These are phyloP conservation scores for Trilocha varians DNA, from an alignment of 2,888 invertebrate species.

Conservation along the genomic window DNA sequence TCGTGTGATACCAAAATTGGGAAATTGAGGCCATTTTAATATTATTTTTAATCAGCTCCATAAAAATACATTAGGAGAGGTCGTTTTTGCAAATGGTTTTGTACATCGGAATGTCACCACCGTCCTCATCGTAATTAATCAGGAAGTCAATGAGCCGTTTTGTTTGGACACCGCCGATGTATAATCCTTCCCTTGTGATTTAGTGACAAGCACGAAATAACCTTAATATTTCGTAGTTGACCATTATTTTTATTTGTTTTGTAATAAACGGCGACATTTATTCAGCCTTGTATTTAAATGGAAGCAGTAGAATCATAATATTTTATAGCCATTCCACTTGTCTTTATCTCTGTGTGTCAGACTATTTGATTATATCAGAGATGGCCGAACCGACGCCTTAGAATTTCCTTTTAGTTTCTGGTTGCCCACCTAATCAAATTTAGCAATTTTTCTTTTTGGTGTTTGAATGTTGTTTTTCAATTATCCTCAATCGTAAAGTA, in stretches of 20 bases:
- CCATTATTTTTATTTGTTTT: background rate
- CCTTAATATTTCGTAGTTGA: background rate
- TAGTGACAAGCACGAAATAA: conserved; percentile 31
- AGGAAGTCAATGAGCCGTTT: conserved; percentile 70
- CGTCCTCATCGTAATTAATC: conserved; percentile 64
- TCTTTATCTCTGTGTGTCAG: background rate
- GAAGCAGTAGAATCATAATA: background rate
- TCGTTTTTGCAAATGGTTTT: conserved; percentile 33
- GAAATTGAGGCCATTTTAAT: background rate
- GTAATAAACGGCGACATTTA: background rate
- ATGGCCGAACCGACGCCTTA: background rate
- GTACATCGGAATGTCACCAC: conserved; percentile 56
- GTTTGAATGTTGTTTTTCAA: background rate
- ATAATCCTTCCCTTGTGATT: conserved; percentile 59
- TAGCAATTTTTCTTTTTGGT: background rate
- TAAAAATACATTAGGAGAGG: background rate
- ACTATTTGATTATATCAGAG: background rate
- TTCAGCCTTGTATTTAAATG: background rate
- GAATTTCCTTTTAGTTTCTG: background rate
- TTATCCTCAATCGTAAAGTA: background rate
- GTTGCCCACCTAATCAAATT: background rate
- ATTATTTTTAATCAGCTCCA: background rate
- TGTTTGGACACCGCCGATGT: conserved; percentile 64
- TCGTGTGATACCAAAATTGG: background rate
- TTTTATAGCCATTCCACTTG: background rate